Conservation (phyloP, 2,113 vertebrate genomes). For the Lycocorax pyrrhopterus region DNA sequence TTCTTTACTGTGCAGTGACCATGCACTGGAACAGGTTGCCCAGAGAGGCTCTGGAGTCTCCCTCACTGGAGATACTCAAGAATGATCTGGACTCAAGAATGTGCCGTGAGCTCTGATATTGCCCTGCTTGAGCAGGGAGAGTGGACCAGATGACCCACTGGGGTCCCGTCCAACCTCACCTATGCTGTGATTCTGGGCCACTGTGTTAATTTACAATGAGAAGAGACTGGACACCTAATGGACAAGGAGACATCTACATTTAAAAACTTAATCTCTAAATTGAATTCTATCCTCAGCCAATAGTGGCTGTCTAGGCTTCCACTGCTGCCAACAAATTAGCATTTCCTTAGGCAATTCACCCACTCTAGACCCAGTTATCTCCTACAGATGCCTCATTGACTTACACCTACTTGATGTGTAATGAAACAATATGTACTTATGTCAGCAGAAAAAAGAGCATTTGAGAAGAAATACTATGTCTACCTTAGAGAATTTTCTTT, state of each 20-base stretch:
- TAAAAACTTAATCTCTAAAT: background rate
- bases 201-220: background rate
- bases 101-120: too few species aligned
- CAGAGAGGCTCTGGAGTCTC: background rate
- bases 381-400: background rate
- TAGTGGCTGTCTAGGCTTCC: background rate
- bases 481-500: background rate
- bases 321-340: background rate
- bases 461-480: background rate
- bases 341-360: background rate
- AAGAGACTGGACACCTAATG: background rate
- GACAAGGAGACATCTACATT: background rate
- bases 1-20: background rate
- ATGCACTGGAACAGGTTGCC: background rate
- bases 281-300: background rate
- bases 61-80: background rate
- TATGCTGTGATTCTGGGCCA: background rate
- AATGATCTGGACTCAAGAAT: rapidly evolving
- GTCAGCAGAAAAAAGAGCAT: background rate
- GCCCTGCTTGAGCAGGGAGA: background rate
- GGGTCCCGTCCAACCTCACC: background rate
- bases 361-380: background rate
- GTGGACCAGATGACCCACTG: background rate
- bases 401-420: background rate
- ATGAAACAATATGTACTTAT: background rate